A percentile compares a stretch with the other conserved stretches of the same genome.
These are phyloP conservation scores for Antheraea assamensis DNA, from an alignment of 2,888 invertebrate genomes.

Conservation along the genomic window DNA sequence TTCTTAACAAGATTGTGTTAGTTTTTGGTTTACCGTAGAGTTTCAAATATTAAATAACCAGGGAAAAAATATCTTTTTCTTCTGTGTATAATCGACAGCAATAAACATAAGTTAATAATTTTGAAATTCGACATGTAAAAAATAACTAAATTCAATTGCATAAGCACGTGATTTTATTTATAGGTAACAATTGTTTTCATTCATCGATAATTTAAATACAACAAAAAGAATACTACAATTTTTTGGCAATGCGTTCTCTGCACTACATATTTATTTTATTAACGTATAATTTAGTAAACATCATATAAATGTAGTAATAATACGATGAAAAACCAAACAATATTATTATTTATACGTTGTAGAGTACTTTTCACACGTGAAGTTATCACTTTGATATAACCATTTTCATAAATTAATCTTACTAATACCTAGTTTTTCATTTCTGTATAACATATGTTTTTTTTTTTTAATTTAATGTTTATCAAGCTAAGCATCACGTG, in stretches of 20 bases:
- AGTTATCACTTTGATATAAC: not conserved
- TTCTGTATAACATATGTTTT: not conserved
- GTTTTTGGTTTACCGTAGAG: not conserved
- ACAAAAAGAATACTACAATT: not conserved
- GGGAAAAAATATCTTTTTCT: too few relatives aligned
- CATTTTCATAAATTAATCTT: not conserved
- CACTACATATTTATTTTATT: not conserved
- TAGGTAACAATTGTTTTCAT: not conserved
- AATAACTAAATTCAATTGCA: not conserved
- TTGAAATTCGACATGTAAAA: too few relatives aligned
- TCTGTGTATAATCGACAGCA: too few relatives aligned
- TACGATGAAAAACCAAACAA: constrained; percentile 61
- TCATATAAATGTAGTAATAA: constrained; percentile 27
- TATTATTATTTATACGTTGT: constrained; percentile 40
- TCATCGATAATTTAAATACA: not conserved
- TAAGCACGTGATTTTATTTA: not conserved
- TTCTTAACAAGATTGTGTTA: not conserved
- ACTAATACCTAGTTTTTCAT: not conserved
- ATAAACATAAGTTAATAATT: too few relatives aligned
- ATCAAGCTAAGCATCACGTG: not conserved
- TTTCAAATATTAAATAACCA: too few relatives aligned
- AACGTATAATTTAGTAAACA: constrained; percentile 39
- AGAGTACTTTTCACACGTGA: constrained; percentile 9
- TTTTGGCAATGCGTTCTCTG: not conserved
- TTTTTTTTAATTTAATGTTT: not conserved